phyloP scores from a whole-genome alignment of 2,888 invertebrate species.

The Megalurothrips usitatus region DNA sequence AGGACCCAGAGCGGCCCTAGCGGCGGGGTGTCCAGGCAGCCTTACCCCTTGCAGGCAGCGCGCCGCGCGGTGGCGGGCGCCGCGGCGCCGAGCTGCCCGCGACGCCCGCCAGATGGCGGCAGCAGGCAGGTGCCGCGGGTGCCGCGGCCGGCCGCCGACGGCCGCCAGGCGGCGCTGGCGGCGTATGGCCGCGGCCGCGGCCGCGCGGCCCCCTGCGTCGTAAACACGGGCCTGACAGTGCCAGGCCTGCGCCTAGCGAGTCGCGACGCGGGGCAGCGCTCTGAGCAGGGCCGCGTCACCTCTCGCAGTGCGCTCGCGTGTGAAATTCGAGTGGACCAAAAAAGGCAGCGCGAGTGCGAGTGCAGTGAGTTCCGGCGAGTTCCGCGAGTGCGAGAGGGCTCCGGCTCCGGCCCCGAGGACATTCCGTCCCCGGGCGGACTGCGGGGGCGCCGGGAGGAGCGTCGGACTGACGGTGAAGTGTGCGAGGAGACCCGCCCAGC shows the following conservation, averaged over 20 bases:
- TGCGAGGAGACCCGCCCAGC: neutral
- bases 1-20: neutral
- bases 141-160: neutral
- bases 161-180: neutral
- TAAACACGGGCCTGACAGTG: neutral
- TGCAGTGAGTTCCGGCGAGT: constrained; percentile 6
- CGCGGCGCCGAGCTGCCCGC: neutral
- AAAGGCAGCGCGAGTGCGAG: neutral
- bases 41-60: neutral
- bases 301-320: neutral
- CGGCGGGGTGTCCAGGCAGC: neutral
- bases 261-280: too few relatives aligned
- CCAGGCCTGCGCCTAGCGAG: neutral
- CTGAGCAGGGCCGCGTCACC: constrained; percentile 7
- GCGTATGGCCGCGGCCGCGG: neutral
- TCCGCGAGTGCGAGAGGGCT: neutral
- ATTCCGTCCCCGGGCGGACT: too few relatives aligned
- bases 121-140: neutral
- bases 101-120: neutral
- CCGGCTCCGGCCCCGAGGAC: neutral
- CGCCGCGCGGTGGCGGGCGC: neutral
- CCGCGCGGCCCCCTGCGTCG: neutral
- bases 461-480: neutral
- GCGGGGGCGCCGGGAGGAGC: too few relatives aligned
- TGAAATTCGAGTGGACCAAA: neutral